Evolutionary conservation across 2,797 vertebrate species (phyloP).

Genomic region (Platyrinchus mystaceus): DNA sequence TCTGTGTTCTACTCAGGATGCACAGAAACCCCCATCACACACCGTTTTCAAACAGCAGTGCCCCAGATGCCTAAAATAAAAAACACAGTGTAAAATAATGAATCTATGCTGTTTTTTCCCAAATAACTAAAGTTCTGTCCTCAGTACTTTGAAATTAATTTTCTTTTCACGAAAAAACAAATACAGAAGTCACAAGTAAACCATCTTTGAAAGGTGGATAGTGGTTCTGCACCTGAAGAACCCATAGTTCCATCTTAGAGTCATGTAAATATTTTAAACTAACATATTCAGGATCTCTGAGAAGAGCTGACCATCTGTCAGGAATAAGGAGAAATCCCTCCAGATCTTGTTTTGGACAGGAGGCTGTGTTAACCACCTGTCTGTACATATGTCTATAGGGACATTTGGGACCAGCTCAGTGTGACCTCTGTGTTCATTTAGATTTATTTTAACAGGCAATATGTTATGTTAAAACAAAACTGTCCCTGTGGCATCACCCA

Average conservation of each 20-base stretch:
- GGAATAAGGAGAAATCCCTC: slow-evolving; percentile 42
- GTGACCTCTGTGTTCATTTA: slow-evolving; percentile 40
- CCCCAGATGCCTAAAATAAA: neutral
- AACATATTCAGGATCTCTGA: neutral
- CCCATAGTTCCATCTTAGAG: neutral
- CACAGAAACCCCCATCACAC: neutral
- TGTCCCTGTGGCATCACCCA: slow-evolving; percentile 18
- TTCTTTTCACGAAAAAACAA: neutral
- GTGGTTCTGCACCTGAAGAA: neutral
- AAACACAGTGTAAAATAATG: neutral
- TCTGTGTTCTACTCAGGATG: neutral
- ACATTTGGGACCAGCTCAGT: slow-evolving; percentile 21
- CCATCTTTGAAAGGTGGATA: neutral
- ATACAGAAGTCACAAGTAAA: neutral
- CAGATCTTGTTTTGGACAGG: slow-evolving; percentile 41
- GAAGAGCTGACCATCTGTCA: slow-evolving; percentile 38
- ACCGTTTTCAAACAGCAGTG: neutral
- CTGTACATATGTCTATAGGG: slow-evolving; percentile 38
- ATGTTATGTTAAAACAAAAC: slow-evolving; percentile 32
- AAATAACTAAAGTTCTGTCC: neutral
- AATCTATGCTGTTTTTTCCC: neutral
- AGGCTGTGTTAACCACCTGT: slow-evolving; percentile 31
- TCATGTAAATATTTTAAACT: neutral
- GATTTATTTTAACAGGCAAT: slow-evolving; percentile 63
- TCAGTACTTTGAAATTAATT: neutral